These are phyloP conservation scores for Caerostris darwini DNA, from an alignment of 1,140 invertebrate genomes.

Conservation along the genomic window DNA sequence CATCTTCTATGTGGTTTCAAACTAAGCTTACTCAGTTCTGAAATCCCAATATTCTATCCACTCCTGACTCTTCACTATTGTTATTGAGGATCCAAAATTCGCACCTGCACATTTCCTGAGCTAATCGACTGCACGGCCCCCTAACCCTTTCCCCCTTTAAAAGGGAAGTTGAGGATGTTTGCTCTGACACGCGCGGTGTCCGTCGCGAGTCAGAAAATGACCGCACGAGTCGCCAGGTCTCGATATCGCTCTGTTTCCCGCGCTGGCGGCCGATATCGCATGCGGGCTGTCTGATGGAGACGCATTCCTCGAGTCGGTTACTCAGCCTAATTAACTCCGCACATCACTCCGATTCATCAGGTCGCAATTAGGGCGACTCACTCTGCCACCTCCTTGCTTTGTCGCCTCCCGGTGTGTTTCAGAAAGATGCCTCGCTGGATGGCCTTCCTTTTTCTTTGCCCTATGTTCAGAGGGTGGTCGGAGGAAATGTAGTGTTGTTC, in stretches of 20 bases:
- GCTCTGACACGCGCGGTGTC: too few species aligned
- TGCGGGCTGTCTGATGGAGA: background rate
- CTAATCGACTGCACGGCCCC: background rate
- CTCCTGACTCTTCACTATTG: too few species aligned
- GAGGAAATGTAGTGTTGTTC: background rate
- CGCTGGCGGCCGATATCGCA: background rate
- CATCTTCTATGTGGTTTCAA: too few species aligned
- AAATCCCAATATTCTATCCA: too few species aligned
- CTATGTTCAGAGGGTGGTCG: too few species aligned
- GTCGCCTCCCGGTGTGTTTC: background rate
- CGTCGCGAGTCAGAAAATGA: too few species aligned
- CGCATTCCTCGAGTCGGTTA: background rate
- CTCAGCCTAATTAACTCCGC: background rate
- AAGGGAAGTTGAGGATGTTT: background rate
- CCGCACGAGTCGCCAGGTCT: too few species aligned
- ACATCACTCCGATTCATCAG: background rate
- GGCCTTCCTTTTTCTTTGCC: too few species aligned
- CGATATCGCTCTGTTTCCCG: slow-evolving; percentile 2
- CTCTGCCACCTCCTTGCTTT: background rate
- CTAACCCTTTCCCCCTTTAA: background rate
- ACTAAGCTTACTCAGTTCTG: too few species aligned
- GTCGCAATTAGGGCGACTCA: background rate
- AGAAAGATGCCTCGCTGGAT: background rate
- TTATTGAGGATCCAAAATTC: too few species aligned
- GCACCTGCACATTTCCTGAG: background rate